Evolutionary conservation across 2,888 invertebrate genomes (phyloP).

Genomic region (Zelleria hepariella): DNA sequence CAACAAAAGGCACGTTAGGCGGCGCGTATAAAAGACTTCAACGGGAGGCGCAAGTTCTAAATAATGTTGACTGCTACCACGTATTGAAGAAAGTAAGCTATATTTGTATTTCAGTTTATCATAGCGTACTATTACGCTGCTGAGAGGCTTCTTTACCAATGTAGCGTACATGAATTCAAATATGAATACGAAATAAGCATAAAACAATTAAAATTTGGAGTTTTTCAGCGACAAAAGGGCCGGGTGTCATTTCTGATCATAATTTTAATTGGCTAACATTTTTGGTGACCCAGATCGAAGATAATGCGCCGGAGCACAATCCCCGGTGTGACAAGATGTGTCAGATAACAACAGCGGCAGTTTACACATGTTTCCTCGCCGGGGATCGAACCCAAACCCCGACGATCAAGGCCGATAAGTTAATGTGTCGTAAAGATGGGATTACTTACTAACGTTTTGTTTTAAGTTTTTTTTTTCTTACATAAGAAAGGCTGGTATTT

Average conservation of each 20-base stretch:
- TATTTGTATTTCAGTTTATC: too few species aligned
- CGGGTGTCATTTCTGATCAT: not conserved
- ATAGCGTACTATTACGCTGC: too few species aligned
- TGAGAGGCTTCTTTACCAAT: too few species aligned
- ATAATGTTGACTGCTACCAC: too few species aligned
- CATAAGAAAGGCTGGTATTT: not conserved
- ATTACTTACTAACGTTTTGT: not conserved
- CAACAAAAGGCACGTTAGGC: not conserved
- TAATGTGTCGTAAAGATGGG: conserved; percentile 33
- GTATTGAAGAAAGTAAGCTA: too few species aligned
- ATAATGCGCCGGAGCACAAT: conserved; percentile 11
- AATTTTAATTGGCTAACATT: not conserved
- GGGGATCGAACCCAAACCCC: conserved; percentile 18
- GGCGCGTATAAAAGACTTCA: conserved; percentile 24
- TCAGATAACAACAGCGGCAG: conserved; percentile 9
- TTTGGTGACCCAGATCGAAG: not conserved
- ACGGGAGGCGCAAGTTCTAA: conserved; percentile 15
- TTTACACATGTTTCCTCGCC: conserved; percentile 18
- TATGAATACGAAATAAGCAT: too few species aligned
- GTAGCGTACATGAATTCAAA: too few species aligned
- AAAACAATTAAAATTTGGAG: too few species aligned
- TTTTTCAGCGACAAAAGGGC: not conserved
- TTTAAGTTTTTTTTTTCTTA: not conserved
- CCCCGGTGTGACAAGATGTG: conserved; percentile 25
- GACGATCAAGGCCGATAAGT: conserved; percentile 26